Base-by-base conservation (phyloP, 2,888 invertebrate genomes). In the Drosophila nigritarsus region DNA sequence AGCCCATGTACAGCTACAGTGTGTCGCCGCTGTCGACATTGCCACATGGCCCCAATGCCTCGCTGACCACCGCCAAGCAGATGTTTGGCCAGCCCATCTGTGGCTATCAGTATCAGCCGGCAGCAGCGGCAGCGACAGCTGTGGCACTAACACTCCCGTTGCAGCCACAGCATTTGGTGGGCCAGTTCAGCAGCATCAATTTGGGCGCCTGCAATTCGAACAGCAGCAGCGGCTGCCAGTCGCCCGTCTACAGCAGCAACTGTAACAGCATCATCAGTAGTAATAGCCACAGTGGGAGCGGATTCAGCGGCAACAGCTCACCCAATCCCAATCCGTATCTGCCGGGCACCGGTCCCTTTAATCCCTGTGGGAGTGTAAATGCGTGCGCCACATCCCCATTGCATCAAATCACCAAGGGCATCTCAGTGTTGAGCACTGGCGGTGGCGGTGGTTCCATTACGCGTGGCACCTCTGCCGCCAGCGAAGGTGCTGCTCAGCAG, bases 361-460 rank as follows among this genome's bases (percentile, higher is more conserved):
- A 82, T 75, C 78, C 84, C n/a, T 80, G 82, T 27, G 60, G 72
- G 8, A 75, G 60, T 30, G 69, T 72, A 5, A 76, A 65, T 30
- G 70, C 74, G 3, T 93, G 92, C 50, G 91, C 91, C n/a, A 90
- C 94, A 3, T 95, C 94, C 0, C 96, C 96, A 0, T 93, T 96
- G 54, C 96, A 96, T 89, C 96, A 96, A 86, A 95, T 95, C 55
- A 94, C 94, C 0, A 94, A 92, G 94, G 96, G 97, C 13, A 94
- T 97, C 7, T 96, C 96, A 88, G 96, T 95, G 48, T 92, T 96
- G 20, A 96, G 96, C 87, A 97, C 97, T 0, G 95, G 95, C 69
- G 94, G 84, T 7, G 82, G 75, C 5, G 83, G 94, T 27, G 95
- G 96, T 0, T 96, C 96, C 5, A 97, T 97, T 63, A 95, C 95